A percentile compares a stretch with the other conserved stretches of the same genome.
phyloP scores from a whole-genome alignment of 2,113 vertebrate species.

The Phyllopteryx taeniolatus region DNA sequence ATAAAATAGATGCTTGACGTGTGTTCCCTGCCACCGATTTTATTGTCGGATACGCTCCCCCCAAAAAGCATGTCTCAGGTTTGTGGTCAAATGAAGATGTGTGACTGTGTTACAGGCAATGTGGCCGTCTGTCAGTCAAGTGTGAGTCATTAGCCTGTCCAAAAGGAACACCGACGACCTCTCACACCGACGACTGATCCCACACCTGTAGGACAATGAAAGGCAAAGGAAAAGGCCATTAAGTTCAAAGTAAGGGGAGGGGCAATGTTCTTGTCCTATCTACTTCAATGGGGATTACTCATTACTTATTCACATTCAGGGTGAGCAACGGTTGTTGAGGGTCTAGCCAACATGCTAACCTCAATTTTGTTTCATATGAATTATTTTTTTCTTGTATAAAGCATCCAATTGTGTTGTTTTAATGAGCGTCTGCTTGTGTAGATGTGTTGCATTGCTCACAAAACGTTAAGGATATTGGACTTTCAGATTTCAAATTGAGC shows the following conservation, averaged over 20 bases:
- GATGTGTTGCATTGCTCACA: too few species aligned
- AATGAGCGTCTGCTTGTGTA: too few species aligned
- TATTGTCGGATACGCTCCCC: not conserved
- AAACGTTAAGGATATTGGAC: too few species aligned
- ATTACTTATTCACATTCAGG: too few species aligned
- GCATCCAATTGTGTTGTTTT: too few species aligned
- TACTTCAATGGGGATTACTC: too few species aligned
- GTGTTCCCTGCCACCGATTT: constrained; percentile 38
- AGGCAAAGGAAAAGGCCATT: not conserved
- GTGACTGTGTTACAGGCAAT: constrained; percentile 57
- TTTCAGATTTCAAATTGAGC: too few species aligned
- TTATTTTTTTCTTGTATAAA: too few species aligned
- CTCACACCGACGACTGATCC: constrained; percentile 96
- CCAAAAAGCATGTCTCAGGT: constrained; percentile 36
- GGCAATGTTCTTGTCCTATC: too few species aligned
- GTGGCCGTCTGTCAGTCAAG: constrained; percentile 34
- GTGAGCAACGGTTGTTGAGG: too few species aligned
- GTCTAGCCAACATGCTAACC: too few species aligned
- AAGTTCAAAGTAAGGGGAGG: not conserved
- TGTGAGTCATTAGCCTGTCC: not conserved
- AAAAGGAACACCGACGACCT: constrained; percentile 4
- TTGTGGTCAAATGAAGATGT: constrained; percentile 30
- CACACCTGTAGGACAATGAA: constrained; percentile 70
- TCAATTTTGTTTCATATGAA: too few species aligned
- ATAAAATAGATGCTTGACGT: constrained; percentile 50